Conservation (phyloP, 1,140 invertebrate species). For the Oppia nitens region DNA sequence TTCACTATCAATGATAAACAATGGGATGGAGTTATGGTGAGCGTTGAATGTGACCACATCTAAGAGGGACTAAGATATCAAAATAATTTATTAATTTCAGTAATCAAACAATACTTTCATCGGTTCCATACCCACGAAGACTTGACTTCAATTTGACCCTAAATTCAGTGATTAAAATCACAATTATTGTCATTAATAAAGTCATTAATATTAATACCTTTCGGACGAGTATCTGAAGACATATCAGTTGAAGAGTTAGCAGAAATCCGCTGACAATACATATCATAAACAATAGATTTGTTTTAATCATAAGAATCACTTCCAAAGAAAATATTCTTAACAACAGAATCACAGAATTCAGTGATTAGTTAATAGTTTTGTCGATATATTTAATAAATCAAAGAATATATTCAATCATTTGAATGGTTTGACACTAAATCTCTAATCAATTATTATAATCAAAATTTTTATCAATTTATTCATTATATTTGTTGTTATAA, state of each 20-base stretch:
- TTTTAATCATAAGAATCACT: slow-evolving; percentile 16
- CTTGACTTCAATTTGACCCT: slow-evolving; percentile 7
- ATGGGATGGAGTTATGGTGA: slow-evolving; percentile 13
- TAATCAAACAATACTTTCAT: background rate
- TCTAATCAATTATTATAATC: too few relatives aligned
- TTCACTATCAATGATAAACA: slow-evolving; percentile 19
- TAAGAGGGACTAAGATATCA: background rate
- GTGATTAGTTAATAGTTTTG: too few relatives aligned
- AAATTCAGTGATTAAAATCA: background rate
- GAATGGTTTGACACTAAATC: too few relatives aligned
- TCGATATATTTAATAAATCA: too few relatives aligned
- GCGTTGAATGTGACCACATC: slow-evolving; percentile 4
- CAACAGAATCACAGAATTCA: too few relatives aligned
- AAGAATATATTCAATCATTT: too few relatives aligned
- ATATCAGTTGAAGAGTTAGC: slow-evolving; percentile 14
- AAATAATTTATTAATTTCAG: background rate
- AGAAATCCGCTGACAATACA: slow-evolving; percentile 10
- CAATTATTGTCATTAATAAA: background rate
- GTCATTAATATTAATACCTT: background rate
- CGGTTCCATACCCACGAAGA: slow-evolving; percentile 11
- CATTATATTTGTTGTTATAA: too few relatives aligned
- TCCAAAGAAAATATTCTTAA: too few relatives aligned
- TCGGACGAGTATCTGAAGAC: slow-evolving; percentile 4
- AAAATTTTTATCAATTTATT: too few relatives aligned
- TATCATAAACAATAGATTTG: slow-evolving; percentile 10